Evolutionary conservation across 2,888 invertebrate genomes (phyloP).

Genomic region (Polietes domitor): DNA sequence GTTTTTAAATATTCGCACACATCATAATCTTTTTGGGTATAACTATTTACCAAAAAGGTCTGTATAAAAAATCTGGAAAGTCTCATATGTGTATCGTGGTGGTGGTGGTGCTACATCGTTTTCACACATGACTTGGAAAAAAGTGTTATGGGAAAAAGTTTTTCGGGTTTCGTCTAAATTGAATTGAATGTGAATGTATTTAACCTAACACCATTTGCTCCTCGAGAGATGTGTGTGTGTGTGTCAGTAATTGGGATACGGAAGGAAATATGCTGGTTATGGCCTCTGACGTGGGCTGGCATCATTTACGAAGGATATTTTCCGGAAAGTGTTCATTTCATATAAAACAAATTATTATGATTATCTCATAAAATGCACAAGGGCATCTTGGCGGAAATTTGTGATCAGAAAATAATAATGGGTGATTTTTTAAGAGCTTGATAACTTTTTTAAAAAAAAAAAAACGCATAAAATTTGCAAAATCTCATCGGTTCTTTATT

Average conservation of each 20-base stretch:
- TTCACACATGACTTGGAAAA: conserved; percentile 33
- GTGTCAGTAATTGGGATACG: conserved; percentile 14
- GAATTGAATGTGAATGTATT: conserved; percentile 28
- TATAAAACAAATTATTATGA: background rate
- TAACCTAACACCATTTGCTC: background rate
- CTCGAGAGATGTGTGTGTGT: too few relatives aligned
- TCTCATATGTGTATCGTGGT: background rate
- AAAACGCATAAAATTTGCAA: too few relatives aligned
- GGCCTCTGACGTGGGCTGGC: background rate
- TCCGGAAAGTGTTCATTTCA: background rate
- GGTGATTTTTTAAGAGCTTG: too few relatives aligned
- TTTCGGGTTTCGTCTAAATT: conserved; percentile 10
- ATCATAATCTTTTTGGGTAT: too few relatives aligned
- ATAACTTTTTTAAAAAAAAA: too few relatives aligned
- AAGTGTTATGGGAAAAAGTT: conserved; percentile 11
- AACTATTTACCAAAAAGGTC: too few relatives aligned
- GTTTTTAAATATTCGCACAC: too few relatives aligned
- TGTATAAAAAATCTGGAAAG: background rate
- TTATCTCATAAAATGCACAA: too few relatives aligned
- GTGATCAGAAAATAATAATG: too few relatives aligned
- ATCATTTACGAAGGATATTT: background rate
- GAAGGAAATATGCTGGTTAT: conserved; percentile 24
- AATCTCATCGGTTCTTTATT: too few relatives aligned
- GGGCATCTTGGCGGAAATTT: background rate
- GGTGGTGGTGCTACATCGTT: background rate